A percentile compares a stretch with the other conserved stretches of the same genome.
Evolutionary conservation across 2,113 vertebrate genomes (phyloP).

Genomic region (Caranx melampygus): DNA sequence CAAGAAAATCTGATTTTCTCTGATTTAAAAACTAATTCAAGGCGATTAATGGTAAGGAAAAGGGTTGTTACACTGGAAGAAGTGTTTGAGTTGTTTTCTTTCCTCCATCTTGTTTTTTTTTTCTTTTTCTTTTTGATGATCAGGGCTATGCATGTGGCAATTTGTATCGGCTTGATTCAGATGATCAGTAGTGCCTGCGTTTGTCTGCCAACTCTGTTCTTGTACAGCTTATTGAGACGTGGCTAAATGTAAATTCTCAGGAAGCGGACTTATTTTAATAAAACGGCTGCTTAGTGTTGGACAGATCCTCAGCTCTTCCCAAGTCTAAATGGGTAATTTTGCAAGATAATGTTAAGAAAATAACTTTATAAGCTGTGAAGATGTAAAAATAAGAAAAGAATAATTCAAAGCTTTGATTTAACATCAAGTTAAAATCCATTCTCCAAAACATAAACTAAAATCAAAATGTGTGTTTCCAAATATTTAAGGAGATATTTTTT

Average conservation of each 20-base stretch:
- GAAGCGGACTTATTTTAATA: conserved; percentile 47
- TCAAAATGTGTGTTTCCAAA: background rate
- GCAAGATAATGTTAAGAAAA: background rate
- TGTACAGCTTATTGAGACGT: conserved; percentile 27
- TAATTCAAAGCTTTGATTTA: background rate
- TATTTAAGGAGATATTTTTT: conserved; percentile 13
- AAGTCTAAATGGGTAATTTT: background rate
- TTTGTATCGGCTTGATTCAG: conserved; percentile 38
- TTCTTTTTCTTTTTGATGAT: conserved; percentile 20
- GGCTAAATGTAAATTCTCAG: conserved; percentile 65
- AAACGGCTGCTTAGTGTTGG: conserved; percentile 18
- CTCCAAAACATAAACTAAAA: background rate
- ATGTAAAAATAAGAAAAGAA: background rate
- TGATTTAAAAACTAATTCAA: conserved; percentile 3
- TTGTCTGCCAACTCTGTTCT: conserved; percentile 33
- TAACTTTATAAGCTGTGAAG: background rate
- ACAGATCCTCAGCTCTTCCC: background rate
- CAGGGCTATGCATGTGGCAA: conserved; percentile 33
- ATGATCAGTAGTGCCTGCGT: conserved; percentile 37
- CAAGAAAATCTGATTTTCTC: conserved; percentile 1
- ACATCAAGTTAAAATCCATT: background rate
- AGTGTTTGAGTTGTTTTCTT: background rate
- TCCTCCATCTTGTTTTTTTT: conserved; percentile 10
- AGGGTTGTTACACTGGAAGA: conserved; percentile 27
- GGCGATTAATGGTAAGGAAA: background rate